Evolutionary conservation across 2,888 invertebrate genomes (phyloP).

Genomic region (Quadriops clusia): DNA sequence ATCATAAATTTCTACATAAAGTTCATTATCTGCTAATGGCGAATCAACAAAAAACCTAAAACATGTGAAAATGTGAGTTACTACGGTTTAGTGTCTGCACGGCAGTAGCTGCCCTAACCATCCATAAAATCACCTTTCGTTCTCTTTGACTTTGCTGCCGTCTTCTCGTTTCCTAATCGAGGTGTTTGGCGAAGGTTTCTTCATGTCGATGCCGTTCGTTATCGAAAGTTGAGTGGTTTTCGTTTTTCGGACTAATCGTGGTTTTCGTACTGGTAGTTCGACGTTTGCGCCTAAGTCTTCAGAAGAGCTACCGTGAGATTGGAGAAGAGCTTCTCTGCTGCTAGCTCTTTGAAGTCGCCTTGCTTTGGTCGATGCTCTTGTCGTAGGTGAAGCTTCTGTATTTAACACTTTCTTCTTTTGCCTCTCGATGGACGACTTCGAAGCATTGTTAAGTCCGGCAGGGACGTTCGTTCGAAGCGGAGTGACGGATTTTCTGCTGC

Average conservation of each 20-base stretch:
- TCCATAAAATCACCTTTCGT: slow-evolving; percentile 30
- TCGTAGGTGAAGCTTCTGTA: slow-evolving; percentile 15
- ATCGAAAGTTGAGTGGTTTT: slow-evolving; percentile 28
- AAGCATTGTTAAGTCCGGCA: too few species aligned
- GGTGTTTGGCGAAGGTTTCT: slow-evolving; percentile 18
- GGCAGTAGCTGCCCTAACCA: too few species aligned
- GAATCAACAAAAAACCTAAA: too few species aligned
- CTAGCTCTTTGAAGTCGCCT: slow-evolving; percentile 39
- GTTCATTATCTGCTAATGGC: too few species aligned
- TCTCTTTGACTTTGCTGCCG: slow-evolving; percentile 18
- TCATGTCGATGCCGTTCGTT: slow-evolving; percentile 26
- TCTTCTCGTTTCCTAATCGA: slow-evolving; percentile 16
- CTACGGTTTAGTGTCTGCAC: too few species aligned
- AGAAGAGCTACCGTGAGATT: slow-evolving; percentile 40
- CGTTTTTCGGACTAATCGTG: slow-evolving; percentile 32
- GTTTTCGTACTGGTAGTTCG: slow-evolving; percentile 30
- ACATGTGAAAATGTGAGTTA: too few species aligned
- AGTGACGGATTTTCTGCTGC: neutral
- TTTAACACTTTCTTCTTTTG: slow-evolving; percentile 22
- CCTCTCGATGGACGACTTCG: slow-evolving; percentile 10
- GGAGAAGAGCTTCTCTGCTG: slow-evolving; percentile 39
- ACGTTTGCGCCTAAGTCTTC: slow-evolving; percentile 36
- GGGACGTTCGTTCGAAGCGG: too few species aligned
- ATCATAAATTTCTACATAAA: too few species aligned
- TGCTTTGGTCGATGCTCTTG: slow-evolving; percentile 32